phyloP scores from a whole-genome alignment of 1,140 invertebrate species.

The Camponotus pennsylvanicus region DNA sequence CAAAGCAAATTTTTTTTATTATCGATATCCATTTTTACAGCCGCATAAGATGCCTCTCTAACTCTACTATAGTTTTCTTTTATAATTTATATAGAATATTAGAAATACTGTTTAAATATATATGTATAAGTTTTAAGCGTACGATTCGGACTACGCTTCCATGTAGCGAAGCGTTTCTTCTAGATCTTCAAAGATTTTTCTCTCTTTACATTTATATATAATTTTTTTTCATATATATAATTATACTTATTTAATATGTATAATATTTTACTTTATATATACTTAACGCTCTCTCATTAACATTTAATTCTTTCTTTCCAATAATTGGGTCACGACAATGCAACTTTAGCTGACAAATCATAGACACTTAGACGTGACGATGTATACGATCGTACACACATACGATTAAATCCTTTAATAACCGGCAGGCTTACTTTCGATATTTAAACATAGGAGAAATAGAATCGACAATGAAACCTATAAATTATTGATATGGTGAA shows the following conservation, averaged over 20 bases:
- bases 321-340: constrained; percentile 38
- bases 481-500: constrained; percentile 62
- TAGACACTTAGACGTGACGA: constrained; percentile 55
- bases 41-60: constrained; percentile 19
- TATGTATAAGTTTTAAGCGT: constrained; percentile 72
- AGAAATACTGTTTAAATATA: constrained; percentile 73
- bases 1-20: neutral
- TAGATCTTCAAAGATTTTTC: constrained; percentile 40
- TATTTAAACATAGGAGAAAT: constrained; percentile 57
- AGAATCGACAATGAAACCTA: constrained; percentile 50
- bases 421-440: constrained; percentile 57
- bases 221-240: constrained; percentile 46
- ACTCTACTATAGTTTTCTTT: constrained; percentile 17
- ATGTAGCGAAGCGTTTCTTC: constrained; percentile 70
- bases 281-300: constrained; percentile 63
- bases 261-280: constrained; percentile 65
- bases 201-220: constrained; percentile 39
- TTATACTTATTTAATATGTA: constrained; percentile 54
- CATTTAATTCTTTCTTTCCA: constrained; percentile 61
- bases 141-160: constrained; percentile 73
- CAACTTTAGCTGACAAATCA: constrained; percentile 36
- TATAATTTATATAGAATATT: constrained; percentile 56
- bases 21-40: constrained; percentile 11
- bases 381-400: constrained; percentile 14
- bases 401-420: constrained; percentile 46